phyloP scores from a whole-genome alignment of 2,888 invertebrate species.

The Lordiphosa fenestrarum region DNA sequence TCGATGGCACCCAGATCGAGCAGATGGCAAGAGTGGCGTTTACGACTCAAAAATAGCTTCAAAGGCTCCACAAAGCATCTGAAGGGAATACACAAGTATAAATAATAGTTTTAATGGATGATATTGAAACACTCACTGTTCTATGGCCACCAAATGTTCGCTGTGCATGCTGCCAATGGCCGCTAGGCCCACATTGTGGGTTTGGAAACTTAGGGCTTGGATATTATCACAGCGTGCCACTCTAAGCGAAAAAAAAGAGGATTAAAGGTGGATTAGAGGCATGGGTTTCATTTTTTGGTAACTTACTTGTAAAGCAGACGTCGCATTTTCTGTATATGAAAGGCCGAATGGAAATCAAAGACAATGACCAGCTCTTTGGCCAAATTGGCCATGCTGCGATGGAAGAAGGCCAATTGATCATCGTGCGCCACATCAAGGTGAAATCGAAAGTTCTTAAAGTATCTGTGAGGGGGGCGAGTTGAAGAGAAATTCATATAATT shows the following conservation, averaged over 20 bases:
- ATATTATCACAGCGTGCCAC: constrained; percentile 78
- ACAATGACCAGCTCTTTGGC: constrained; percentile 77
- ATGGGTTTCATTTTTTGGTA: not conserved
- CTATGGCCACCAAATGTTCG: constrained; percentile 77
- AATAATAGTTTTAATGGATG: not conserved
- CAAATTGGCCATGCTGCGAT: constrained; percentile 75
- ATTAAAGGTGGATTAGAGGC: not conserved
- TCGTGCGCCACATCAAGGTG: constrained; percentile 77
- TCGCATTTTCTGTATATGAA: constrained; percentile 79
- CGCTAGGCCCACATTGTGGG: constrained; percentile 76
- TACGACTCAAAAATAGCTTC: constrained; percentile 77
- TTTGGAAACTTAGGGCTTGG: constrained; percentile 77
- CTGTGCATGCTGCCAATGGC: constrained; percentile 75
- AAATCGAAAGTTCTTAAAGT: constrained; percentile 79
- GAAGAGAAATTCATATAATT: constrained; percentile 36
- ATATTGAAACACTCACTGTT: constrained; percentile 69
- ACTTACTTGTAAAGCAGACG: constrained; percentile 78
- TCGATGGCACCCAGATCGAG: constrained; percentile 80
- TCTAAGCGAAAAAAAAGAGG: constrained; percentile 44
- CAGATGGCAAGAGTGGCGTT: constrained; percentile 72
- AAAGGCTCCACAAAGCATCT: constrained; percentile 79
- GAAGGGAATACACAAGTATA: not conserved
- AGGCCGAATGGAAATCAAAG: constrained; percentile 78
- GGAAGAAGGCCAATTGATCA: constrained; percentile 78
- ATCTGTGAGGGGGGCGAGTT: constrained; percentile 53